These are phyloP conservation scores for Struthio camelus DNA, from an alignment of 2,113 vertebrate species.

Conservation along the genomic window DNA sequence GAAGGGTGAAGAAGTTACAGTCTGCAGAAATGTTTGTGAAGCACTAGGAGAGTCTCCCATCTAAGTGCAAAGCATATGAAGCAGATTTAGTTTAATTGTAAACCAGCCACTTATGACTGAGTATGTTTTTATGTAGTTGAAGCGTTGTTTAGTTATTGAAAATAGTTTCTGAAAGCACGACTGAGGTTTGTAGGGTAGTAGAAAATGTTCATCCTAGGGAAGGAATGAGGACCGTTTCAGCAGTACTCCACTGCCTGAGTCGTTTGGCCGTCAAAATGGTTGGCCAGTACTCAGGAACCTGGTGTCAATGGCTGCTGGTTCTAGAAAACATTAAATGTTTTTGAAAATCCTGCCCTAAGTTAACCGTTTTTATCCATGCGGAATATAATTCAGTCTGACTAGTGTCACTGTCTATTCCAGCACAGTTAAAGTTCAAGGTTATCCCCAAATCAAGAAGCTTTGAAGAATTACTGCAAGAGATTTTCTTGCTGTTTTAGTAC, in stretches of 20 bases:
- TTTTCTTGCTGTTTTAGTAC: background rate
- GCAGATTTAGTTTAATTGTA: conserved; percentile 7
- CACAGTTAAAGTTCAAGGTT: background rate
- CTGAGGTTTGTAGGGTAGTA: background rate
- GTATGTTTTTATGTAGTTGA: background rate
- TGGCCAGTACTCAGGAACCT: background rate
- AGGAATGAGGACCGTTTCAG: background rate
- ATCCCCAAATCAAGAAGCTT: background rate
- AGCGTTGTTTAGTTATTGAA: background rate
- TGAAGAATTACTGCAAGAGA: background rate
- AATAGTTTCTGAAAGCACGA: background rate
- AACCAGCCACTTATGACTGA: background rate
- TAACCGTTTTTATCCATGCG: background rate
- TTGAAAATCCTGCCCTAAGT: background rate
- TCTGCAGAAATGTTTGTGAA: background rate
- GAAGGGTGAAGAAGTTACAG: background rate
- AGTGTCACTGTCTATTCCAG: background rate
- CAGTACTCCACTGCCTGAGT: accelerated
- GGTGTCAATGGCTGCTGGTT: background rate
- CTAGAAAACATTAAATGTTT: background rate
- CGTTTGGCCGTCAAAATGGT: background rate
- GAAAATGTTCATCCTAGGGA: background rate
- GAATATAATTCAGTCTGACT: background rate
- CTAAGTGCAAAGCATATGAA: background rate
- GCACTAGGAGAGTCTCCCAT: background rate